These are phyloP conservation scores for Plagiodera versicolora DNA, from an alignment of 2,888 invertebrate genomes.

Conservation along the genomic window DNA sequence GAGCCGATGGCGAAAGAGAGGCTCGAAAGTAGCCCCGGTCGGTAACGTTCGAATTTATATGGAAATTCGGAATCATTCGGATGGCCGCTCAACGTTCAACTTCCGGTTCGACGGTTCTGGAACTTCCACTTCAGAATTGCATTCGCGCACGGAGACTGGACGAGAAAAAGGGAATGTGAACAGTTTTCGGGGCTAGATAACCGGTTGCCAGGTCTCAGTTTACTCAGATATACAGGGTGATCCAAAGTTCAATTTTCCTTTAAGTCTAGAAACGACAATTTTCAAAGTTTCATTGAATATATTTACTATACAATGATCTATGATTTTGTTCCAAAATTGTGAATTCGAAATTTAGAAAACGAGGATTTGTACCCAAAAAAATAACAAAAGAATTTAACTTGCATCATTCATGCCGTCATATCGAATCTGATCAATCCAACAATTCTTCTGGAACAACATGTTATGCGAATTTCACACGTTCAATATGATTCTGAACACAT, in stretches of 20 bases:
- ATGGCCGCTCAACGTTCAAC: constrained; percentile 44
- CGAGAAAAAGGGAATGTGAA: neutral
- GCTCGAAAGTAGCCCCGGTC: constrained; percentile 40
- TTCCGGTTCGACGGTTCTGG: constrained; percentile 41
- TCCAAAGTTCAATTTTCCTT: too few relatives aligned
- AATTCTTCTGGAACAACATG: neutral
- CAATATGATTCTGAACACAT: neutral
- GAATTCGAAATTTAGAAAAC: too few relatives aligned
- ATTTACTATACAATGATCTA: too few relatives aligned
- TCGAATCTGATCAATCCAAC: neutral
- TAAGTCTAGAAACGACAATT: too few relatives aligned
- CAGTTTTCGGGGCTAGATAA: too few relatives aligned
- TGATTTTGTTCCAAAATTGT: too few relatives aligned
- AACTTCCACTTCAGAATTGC: constrained; percentile 35
- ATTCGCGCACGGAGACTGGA: constrained; percentile 1
- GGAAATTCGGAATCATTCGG: constrained; percentile 53
- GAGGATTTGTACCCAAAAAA: too few relatives aligned
- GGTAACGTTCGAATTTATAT: constrained; percentile 50
- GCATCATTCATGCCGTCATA: too few relatives aligned
- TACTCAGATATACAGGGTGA: too few relatives aligned
- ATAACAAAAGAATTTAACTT: too few relatives aligned
- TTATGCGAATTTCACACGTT: neutral
- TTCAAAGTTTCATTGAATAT: too few relatives aligned
- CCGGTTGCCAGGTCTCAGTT: too few relatives aligned
- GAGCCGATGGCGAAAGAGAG: constrained; percentile 31